Conservation (phyloP, 2,797 vertebrate genomes). For the Artibeus lituratus region DNA sequence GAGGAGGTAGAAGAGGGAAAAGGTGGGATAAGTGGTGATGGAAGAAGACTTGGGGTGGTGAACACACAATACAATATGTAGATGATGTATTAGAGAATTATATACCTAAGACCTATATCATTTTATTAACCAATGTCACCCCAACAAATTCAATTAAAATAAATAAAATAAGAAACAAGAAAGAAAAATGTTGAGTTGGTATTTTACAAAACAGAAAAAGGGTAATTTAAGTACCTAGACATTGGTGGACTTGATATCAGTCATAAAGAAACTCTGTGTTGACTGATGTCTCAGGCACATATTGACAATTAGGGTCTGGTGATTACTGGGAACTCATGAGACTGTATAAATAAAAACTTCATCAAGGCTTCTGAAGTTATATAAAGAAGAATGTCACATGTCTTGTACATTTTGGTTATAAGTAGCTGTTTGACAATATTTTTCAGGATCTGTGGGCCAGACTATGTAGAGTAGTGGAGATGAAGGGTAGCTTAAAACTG, state of each 20-base stretch:
- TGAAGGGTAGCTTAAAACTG: not conserved
- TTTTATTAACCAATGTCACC: not conserved
- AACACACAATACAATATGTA: not conserved
- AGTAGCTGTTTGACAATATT: not conserved
- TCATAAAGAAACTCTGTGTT: not conserved
- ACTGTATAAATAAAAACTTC: not conserved
- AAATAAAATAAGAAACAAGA: not conserved
- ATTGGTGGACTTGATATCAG: not conserved
- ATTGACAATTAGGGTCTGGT: not conserved
- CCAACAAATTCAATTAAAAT: not conserved
- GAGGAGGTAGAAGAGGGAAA: not conserved
- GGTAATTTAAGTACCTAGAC: not conserved
- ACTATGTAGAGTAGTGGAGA: not conserved
- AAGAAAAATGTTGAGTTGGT: not conserved
- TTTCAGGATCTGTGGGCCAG: not conserved
- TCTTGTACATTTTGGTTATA: not conserved
- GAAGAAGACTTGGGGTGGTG: not conserved
- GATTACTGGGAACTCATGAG: not conserved
- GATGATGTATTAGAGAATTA: not conserved
- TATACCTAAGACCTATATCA: not conserved
- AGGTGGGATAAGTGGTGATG: not conserved
- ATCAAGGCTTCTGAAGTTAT: not conserved
- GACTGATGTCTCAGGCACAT: not conserved
- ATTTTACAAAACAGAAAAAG: slow-evolving; percentile 7
- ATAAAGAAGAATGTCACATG: not conserved